A percentile compares a stretch with the other conserved stretches of the same genome.
phyloP scores from a whole-genome alignment of 1,140 invertebrate species.

The Calephelis nemesis region DNA sequence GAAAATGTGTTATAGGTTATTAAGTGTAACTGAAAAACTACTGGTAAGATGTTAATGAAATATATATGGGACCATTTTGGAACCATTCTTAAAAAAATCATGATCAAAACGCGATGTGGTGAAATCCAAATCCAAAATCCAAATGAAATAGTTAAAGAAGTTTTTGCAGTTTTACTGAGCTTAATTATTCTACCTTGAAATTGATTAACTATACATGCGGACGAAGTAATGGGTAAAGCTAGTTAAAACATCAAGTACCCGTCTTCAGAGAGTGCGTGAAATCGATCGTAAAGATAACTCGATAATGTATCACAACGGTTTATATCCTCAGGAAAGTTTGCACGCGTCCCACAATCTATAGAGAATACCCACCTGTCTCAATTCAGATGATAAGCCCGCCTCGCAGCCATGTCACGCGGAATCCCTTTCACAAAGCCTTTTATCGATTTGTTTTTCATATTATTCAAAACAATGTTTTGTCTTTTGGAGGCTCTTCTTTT shows the following conservation, averaged over 20 bases:
- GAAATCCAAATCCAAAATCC: no score
- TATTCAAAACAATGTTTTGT: constrained; percentile 43
- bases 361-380: constrained; percentile 30
- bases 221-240: no score
- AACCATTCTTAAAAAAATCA: no score
- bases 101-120: no score
- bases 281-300: constrained; percentile 1
- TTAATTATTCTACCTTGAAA: no score
- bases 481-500: constrained; percentile 34
- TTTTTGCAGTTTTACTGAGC: no score
- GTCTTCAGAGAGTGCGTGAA: constrained; percentile 8
- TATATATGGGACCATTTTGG: no score
- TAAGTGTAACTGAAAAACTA: no score
- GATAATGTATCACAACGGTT: constrained; percentile 14
- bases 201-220: no score
- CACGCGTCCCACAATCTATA: constrained; percentile 8
- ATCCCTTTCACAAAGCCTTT: constrained; percentile 53
- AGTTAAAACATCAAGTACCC: not conserved
- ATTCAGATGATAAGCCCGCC: constrained; percentile 47
- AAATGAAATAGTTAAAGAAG: no score
- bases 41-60: no score
- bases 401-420: constrained; percentile 43
- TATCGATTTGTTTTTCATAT: constrained; percentile 42
- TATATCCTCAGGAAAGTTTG: not conserved
- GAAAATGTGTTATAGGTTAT: no score